phyloP scores from a whole-genome alignment of 2,888 invertebrate genomes.

The Watsonalla cultraria region DNA sequence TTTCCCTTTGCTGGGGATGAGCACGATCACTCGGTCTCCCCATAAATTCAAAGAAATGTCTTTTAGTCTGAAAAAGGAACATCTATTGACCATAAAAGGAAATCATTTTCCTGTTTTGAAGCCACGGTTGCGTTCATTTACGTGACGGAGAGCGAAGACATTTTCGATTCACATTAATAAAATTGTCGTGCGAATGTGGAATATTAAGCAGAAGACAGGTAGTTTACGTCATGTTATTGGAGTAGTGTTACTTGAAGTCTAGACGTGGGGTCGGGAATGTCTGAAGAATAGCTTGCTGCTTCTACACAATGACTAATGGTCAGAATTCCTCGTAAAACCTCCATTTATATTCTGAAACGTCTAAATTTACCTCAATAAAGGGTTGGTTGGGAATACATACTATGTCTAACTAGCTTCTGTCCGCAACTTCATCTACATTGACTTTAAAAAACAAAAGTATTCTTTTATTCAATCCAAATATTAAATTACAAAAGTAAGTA shows the following conservation, averaged over 20 bases:
- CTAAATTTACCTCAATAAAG: neutral
- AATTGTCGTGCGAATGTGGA: neutral
- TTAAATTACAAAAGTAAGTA: too few relatives aligned
- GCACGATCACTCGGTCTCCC: too few relatives aligned
- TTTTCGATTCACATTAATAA: too few relatives aligned
- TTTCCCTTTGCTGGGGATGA: too few relatives aligned
- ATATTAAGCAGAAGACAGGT: neutral
- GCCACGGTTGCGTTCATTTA: neutral
- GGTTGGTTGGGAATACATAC: neutral
- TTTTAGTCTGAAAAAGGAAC: too few relatives aligned
- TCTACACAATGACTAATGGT: neutral
- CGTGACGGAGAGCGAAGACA: neutral
- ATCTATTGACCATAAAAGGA: too few relatives aligned
- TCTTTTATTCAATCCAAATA: too few relatives aligned
- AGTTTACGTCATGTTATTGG: neutral
- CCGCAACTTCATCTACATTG: too few relatives aligned
- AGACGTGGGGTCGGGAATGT: neutral
- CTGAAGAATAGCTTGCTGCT: neutral
- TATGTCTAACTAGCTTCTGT: neutral
- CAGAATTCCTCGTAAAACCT: neutral
- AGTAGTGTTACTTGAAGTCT: neutral
- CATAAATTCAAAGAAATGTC: too few relatives aligned
- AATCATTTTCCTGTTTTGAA: neutral
- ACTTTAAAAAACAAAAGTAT: too few relatives aligned
- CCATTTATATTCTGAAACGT: neutral